Evolutionary conservation across 2,888 invertebrate species (phyloP), one percentile per base, ranked within the genome.

Genomic region (Tortrix viridana): DNA sequence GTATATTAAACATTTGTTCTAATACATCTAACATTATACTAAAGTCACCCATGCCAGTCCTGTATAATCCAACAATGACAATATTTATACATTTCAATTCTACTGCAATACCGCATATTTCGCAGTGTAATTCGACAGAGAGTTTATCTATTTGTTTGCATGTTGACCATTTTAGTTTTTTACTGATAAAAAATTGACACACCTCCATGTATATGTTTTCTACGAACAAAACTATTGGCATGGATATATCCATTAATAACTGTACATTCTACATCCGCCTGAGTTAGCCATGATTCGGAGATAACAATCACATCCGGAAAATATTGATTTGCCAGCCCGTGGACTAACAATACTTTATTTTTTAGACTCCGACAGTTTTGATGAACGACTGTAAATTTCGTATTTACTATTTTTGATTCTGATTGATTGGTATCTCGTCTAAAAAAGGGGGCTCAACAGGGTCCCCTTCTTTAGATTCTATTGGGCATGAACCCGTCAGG

Each of bases 291-390:
- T n/a, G 52, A 41, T 20, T 53, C 52, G 14, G 52, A 41, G 38
- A 53, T 22, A 53, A 41, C 16, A n/a, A 53, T 38, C 18, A 53
- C 14, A 53, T 53, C 52, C 3, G 52, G 52, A 20, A 20, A 22
- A 20, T 20, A 53, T 6, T 53, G 20, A 41, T 20, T 7, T 7
- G 22, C 20, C 0, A 53, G 20, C n/a, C n/a, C 20, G 38, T 41
- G n/a, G 2, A 16, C 2, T n/a, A 41, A 14, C n/a, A 53, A 19
- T 6, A 50, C 12, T 19, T 52, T 52, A n/a, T 52, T 52, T 20
- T 37, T 52, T 12, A 52, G 19, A 52, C 50, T 52, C 14, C 38
- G 50, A 20, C 37, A 37, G 3, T 52, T 52, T 20, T 52, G 38
- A 19, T 52, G 50, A 0, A 52, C 4, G 6, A 52, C 19, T 5